Base-by-base conservation (phyloP, 2,797 vertebrate genomes). In the Varecia variegata region DNA sequence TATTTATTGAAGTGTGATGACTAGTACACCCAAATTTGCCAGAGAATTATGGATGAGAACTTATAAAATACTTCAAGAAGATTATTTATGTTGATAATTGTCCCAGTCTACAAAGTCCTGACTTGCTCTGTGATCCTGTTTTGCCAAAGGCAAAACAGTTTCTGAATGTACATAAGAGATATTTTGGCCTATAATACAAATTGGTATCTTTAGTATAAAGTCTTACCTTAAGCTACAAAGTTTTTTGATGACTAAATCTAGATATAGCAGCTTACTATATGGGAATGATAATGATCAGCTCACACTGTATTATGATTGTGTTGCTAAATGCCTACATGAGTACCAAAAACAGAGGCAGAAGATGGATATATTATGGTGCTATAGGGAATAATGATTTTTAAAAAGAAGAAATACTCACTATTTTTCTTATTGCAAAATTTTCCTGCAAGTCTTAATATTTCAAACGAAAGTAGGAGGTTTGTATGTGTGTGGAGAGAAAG, bases 21-120 rank as follows among this genome's bases (percentile, higher is more conserved):
- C 12, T 50, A 81, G 11, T 73, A 81, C 1, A 56, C 9, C 6
- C 18, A 82, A 14, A 80, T 93, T 95, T 76, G 4, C 76, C 32
- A 73, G 67, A n/a, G 47, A 95, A 86, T 73, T 62, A 54, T 81
- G 43, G 52, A 71, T 80, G 14, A 95, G 30, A 74, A 81, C 11
- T 88, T 96, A 35, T 13, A 40, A 94, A 83, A 83, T 88, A 68
- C 56, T 90, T 92, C 35, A 85, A 68, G n/a, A 84, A 60, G 47
- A 8, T 73, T 83, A 95, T 92, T 90, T 93, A 45, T 88, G 58
- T 56, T 97, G 92, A 85, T 95, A 84, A 83, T 85, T 92, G 17
- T 93, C 62, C 56, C 32, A 67, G 35, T 86, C 85, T 80, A 86
- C 68, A 94, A 96, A 94, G 81, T 90, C 47, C 5, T 54, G 32